Evolutionary conservation across 2,113 vertebrate species (phyloP).

Genomic region (Aramus guarauna): DNA sequence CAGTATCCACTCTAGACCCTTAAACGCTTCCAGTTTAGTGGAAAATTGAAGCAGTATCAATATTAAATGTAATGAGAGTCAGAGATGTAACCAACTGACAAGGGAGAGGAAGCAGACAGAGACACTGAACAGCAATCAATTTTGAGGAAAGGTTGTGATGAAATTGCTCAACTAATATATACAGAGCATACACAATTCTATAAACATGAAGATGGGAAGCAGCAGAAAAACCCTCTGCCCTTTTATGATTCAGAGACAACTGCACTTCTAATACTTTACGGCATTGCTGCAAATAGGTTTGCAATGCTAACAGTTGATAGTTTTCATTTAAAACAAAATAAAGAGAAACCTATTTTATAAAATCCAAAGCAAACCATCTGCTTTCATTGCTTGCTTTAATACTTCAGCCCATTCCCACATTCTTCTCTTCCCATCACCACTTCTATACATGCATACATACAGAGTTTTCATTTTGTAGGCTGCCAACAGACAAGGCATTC

Average conservation of each 20-base stretch:
- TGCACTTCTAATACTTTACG: not conserved
- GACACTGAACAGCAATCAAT: not conserved
- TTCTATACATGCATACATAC: not conserved
- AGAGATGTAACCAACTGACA: constrained; percentile 23
- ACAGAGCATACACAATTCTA: not conserved
- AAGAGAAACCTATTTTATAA: constrained; percentile 62
- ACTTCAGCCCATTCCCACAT: not conserved
- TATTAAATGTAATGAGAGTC: constrained; percentile 36
- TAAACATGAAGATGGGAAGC: not conserved
- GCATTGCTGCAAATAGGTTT: constrained; percentile 17
- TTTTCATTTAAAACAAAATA: constrained; percentile 49
- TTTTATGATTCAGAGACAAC: constrained; percentile 2
- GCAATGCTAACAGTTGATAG: not conserved
- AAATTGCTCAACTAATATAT: not conserved
- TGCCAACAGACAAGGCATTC: not conserved
- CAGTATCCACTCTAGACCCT: not conserved
- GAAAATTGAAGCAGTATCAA: constrained; percentile 32
- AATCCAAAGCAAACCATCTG: constrained; percentile 18
- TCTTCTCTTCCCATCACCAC: not conserved
- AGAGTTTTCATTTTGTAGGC: not conserved
- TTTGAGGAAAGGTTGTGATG: not conserved
- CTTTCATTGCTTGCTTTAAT: constrained; percentile 32
- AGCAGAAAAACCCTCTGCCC: not conserved
- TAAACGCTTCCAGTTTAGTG: constrained; percentile 36
- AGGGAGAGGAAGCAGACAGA: not conserved